Conservation (phyloP, 2,888 invertebrate genomes). For the Drosophila koepferae region DNA sequence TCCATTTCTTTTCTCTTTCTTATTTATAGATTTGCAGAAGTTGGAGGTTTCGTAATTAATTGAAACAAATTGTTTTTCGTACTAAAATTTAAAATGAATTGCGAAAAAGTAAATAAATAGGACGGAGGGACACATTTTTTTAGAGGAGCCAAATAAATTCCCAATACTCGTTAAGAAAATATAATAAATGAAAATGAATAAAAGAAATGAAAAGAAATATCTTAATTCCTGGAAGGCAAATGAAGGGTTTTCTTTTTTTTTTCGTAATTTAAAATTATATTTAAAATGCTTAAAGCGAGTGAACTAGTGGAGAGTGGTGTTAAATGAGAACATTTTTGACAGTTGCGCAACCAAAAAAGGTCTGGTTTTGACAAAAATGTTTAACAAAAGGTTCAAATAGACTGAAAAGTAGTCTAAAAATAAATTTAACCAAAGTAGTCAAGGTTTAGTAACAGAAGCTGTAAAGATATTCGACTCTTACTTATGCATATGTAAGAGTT, state of each 20-base stretch:
- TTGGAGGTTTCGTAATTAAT: background rate
- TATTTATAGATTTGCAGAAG: background rate
- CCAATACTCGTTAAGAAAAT: background rate
- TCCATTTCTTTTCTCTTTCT: background rate
- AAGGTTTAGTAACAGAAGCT: too few relatives aligned
- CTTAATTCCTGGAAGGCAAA: background rate
- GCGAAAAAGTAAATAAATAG: background rate
- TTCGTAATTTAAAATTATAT: background rate
- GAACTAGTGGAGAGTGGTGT: background rate
- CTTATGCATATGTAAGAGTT: too few relatives aligned
- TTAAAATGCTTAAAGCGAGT: background rate
- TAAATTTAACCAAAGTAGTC: too few relatives aligned
- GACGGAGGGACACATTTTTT: background rate
- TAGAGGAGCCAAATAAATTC: too few relatives aligned
- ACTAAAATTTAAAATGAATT: background rate
- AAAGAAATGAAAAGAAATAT: background rate
- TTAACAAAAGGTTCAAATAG: too few relatives aligned
- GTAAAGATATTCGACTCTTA: too few relatives aligned
- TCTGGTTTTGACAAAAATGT: too few relatives aligned
- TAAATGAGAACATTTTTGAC: background rate
- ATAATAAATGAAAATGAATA: background rate
- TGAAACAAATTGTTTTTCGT: background rate
- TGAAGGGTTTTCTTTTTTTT: background rate
- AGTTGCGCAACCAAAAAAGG: background rate
- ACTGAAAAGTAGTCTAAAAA: too few relatives aligned